Evolutionary conservation across 2,888 invertebrate genomes (phyloP), one percentile per base, ranked within the genome.

Genomic region (Glyphotaelius pellucidus): DNA sequence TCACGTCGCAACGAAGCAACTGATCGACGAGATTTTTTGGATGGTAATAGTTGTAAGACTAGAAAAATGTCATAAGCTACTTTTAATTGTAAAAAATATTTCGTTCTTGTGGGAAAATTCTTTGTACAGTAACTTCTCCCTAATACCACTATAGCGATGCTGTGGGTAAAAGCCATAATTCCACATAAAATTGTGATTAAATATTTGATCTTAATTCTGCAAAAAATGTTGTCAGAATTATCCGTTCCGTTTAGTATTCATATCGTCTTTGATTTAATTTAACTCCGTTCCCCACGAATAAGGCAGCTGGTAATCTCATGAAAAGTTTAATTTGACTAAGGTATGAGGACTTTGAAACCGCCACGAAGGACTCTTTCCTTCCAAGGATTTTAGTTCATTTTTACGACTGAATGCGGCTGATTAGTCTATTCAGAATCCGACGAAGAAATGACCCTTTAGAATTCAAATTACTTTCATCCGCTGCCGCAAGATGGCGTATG

Each of bases 391-490:
- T 83, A 79, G 89, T 91, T 91, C 91, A 87, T 92, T 93, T 93
- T 90, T 91, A 38, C 81, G 80, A 38, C 86, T 92, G 92, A 91
- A 92, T 90, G 83, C 89, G 47, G 30, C 84, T 93, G 93, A 93
- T 93, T 92, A 93, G 92, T 67, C 91, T 90, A 92, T 93, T 93
- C 92, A 91, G 85, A n/a, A 32, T 25, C 32, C 15, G 89, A 88
- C 30, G 32, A 84, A 67, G 47, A 32, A 93, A 90, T 93, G 92
- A 93, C 93, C 93, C 92, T 90, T 91, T 90, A 89, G 93, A 93
- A 93, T 93, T 88, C 87, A 90, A 93, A 93, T 90, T 92, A 91
- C 86, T 87, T 85, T 38, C n/a, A 86, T 38, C 47, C 25, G 85
- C 30, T 35, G 42, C 32, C 31, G 14, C 30, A 38, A 85, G 85